Conservation (phyloP, 2,797 vertebrate genomes). For the Phalloptychus januarius region DNA sequence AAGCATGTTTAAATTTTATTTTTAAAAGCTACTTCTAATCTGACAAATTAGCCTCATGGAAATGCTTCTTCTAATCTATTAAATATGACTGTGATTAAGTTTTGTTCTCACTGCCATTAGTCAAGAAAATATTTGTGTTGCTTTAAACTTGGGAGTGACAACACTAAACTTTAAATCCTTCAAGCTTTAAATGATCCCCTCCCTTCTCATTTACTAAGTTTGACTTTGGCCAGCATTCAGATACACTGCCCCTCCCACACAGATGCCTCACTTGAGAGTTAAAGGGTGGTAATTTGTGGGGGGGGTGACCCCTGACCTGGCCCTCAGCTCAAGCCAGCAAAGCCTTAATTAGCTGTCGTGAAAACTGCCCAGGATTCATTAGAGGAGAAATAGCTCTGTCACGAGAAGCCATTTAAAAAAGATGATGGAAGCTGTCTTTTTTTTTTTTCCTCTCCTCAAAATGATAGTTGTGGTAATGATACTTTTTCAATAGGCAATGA, state of each 20-base stretch:
- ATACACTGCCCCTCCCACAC: conserved; percentile 22
- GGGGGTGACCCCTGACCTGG: conserved; percentile 77
- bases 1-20: background rate
- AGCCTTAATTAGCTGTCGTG: conserved; percentile 87
- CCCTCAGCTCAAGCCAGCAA: conserved; percentile 77
- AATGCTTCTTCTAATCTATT: background rate
- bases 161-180: conserved; percentile 58
- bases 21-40: background rate
- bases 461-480: conserved; percentile 79
- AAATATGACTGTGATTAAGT: conserved; percentile 73
- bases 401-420: conserved; percentile 82
- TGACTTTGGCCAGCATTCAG: conserved; percentile 75
- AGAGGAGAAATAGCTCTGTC: conserved; percentile 81
- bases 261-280: conserved; percentile 39
- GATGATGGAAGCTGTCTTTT: conserved; percentile 80
- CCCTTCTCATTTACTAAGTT: conserved; percentile 77
- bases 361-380: conserved; percentile 78
- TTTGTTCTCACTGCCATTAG: conserved; percentile 68
- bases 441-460: conserved; percentile 53
- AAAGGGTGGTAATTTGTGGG: conserved; percentile 70
- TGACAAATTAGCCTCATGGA: background rate
- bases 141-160: conserved; percentile 27
- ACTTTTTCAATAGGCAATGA: conserved; percentile 90
- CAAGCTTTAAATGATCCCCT: conserved; percentile 30
- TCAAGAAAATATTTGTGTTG: conserved; percentile 60